Base-by-base conservation (phyloP, 35 echinoderm and acorn worm species). In the Apostichopus japonicus region DNA sequence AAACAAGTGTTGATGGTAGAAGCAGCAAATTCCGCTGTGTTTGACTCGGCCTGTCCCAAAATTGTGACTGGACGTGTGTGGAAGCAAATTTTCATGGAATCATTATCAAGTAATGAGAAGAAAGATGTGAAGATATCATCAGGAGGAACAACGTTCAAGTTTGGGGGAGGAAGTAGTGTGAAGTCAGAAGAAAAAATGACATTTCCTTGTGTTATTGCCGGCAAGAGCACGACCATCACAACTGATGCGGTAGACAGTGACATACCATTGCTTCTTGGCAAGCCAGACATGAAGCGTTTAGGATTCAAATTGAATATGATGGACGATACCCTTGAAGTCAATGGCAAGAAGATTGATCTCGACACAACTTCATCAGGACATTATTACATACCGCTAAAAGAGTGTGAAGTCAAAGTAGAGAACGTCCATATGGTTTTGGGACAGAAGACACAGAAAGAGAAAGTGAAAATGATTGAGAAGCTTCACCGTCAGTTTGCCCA, bases 201-300 rank as follows among this genome's bases (percentile, higher is more conserved):
- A 23, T 55, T 92, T 81, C 90, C 77, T 55, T 92, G 90, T 79
- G 72, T 54, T 56, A 79, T 92, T 79, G 90, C 8, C 2, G 76
- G 90, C 5, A 72, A 55, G 56, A 81, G 79, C 51, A 92, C 90
- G 79, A 81, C 54, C 11, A 57, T 92, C n/a, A 80, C 11, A 19
- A 90, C 92, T 27, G 84, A 93, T 79, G 84, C 88, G 7, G 83
- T 93, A 16, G 92, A 93, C 24, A 93, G 65, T 55, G 84, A 93
- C 27, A 93, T 93, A n/a, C 92, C 92, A 56, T 55, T 89, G 4
- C 76, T 93, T 5, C 57, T 93, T 9, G 78, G 92, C 59, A 93
- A 89, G 56, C 92, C 92, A 13, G 92, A 90, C 27, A 94, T 90
- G 75, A 94, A 79, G 44, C 15, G 25, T 6, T 22, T 90, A 16